Conservation (phyloP, 2,888 invertebrate genomes). For the Clitarchus hookeri region DNA sequence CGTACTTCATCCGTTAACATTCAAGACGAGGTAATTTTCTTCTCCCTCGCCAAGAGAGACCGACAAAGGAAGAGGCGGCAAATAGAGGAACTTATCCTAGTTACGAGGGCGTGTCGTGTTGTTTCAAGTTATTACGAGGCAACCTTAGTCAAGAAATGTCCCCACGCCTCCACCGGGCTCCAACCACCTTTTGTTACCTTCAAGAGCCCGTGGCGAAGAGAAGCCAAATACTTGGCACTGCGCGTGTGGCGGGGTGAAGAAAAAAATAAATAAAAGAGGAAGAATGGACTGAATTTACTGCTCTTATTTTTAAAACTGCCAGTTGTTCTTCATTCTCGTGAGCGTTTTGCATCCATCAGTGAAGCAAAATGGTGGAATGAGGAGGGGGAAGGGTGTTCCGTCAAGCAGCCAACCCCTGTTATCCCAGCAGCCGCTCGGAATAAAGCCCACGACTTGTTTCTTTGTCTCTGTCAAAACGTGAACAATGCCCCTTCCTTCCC, state of each 20-base stretch:
- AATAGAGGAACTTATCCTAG: background rate
- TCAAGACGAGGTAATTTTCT: too few relatives aligned
- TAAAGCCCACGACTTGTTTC: background rate
- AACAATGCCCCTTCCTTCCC: slow-evolving; percentile 15
- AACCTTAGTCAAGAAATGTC: background rate
- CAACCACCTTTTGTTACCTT: background rate
- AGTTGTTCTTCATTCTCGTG: slow-evolving; percentile 14
- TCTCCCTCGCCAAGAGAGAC: too few relatives aligned
- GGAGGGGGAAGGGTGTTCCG: background rate
- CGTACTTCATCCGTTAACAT: too few relatives aligned
- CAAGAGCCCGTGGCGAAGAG: background rate
- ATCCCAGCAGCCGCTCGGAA: background rate
- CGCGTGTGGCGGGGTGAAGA: background rate
- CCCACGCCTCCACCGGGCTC: background rate
- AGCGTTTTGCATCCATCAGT: background rate
- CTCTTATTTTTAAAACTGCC: slow-evolving; percentile 9
- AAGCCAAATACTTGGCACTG: too few relatives aligned
- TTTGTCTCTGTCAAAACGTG: slow-evolving; percentile 23
- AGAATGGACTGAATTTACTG: background rate
- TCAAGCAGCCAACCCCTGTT: too few relatives aligned
- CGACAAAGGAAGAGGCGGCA: background rate
- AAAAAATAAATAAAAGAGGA: background rate
- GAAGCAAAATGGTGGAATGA: too few relatives aligned
- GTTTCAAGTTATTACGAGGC: background rate
- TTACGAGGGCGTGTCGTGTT: background rate